These are phyloP conservation scores for Pagetopsis macropterus DNA, from an alignment of 2,797 vertebrate genomes.

Conservation along the genomic window DNA sequence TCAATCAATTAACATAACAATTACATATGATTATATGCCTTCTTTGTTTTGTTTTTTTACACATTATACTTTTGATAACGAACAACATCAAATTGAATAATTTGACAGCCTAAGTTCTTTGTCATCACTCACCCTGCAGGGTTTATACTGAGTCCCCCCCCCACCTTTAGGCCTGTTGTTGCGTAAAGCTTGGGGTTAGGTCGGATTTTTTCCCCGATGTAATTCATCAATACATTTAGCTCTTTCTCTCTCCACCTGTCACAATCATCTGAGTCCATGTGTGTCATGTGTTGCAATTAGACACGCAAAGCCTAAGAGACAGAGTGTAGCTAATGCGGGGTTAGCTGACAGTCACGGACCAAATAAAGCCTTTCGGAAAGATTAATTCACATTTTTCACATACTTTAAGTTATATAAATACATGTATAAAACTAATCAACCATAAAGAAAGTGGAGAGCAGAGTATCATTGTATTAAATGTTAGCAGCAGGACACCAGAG, in stretches of 20 bases:
- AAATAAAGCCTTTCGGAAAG: background rate
- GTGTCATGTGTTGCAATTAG: background rate
- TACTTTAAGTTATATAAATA: slow-evolving; percentile 26
- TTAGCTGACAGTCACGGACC: background rate
- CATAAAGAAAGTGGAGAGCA: slow-evolving; percentile 31
- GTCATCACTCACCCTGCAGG: slow-evolving; percentile 1
- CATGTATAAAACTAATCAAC: slow-evolving; percentile 20
- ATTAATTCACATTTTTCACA: slow-evolving; percentile 1
- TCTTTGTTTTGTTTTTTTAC: no score
- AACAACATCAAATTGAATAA: no score
- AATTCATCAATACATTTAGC: background rate
- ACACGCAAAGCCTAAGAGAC: background rate
- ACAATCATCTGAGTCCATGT: background rate
- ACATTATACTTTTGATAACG: no score
- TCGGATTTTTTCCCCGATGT: background rate
- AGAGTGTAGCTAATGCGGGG: background rate
- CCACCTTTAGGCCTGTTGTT: background rate
- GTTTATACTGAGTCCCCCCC: background rate
- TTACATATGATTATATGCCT: no score
- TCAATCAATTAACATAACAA: no score
- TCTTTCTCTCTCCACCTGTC: background rate
- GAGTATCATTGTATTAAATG: slow-evolving; percentile 44
- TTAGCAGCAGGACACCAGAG: slow-evolving; percentile 69
- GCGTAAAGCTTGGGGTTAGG: background rate
- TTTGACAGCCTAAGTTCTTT: background rate